Evolutionary conservation across 2,113 vertebrate species (phyloP), one percentile per base, ranked within the genome.

Genomic region (Trinectes maculatus): DNA sequence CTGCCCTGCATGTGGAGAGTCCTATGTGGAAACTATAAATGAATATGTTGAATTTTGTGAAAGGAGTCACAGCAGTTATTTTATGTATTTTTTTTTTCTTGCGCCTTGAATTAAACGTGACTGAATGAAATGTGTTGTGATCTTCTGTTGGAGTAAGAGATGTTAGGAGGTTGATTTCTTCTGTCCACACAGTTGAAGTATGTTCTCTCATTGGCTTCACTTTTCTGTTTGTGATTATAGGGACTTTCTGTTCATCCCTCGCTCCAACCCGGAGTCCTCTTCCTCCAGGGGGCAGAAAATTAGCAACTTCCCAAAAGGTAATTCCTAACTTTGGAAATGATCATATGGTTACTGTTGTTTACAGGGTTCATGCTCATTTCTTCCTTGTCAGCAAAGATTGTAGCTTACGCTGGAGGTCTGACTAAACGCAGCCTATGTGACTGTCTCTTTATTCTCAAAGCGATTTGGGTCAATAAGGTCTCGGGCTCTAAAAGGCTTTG

Each of bases 161-260:
- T n/a, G 22, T 34, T n/a, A 52, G 29, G 31, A 19, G 22, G 48
- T 21, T 26, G 8, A 8, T 51, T 60, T 51, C 12, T 31, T 52
- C 29, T 21, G 22, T 31, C n/a, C n/a, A n/a, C n/a, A 10, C 31
- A 74, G 31, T 8, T 34, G 28, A n/a, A 64, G 29, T 57, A 47
- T 59, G 57, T 59, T 70, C 51, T 77, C 60, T 46, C 36, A 46
- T 36, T 22, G 9, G 13, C 29, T 36, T 61, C 25, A 36, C 37
- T 44, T 55, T 49, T 55, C 53, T 54, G n/a, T 36, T n/a, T 6
- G 36, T 33, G 36, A 43, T 40, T 40, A 31, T 12, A 29, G 61
- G 40, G 19, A 7, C 24, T 13, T 64, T 52, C 57, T 37, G 5
- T 16, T 40, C 43, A 8, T 64, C 15, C 3, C 24, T 5, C 12